A percentile compares a stretch with the other conserved stretches of the same genome.
These are phyloP conservation scores for Rhingia rostrata DNA, from an alignment of 2,888 invertebrate genomes.

Conservation along the genomic window DNA sequence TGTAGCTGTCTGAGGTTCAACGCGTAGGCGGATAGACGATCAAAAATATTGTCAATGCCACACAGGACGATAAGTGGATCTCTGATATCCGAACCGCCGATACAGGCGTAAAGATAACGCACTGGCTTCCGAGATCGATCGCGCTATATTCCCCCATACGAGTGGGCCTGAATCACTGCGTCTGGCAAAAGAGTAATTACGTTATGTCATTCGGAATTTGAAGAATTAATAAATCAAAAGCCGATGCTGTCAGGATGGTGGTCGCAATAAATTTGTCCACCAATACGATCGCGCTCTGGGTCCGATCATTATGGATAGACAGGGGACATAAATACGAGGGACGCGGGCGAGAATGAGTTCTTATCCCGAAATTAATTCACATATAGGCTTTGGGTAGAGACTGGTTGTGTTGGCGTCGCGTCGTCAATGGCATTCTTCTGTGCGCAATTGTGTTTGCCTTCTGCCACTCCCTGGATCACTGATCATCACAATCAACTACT, in stretches of 20 bases:
- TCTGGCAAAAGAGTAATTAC: conserved; percentile 72
- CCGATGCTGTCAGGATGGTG: conserved; percentile 68
- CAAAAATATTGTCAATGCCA: conserved; percentile 69
- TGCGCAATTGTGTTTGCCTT: conserved; percentile 57
- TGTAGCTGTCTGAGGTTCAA: conserved; percentile 32
- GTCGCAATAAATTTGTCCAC: conserved; percentile 73
- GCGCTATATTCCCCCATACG: conserved; percentile 27
- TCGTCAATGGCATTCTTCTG: conserved; percentile 53
- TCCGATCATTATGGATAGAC: conserved; percentile 60
- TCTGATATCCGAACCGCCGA: conserved; percentile 54
- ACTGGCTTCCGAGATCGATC: conserved; percentile 70
- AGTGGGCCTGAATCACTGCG: conserved; percentile 12
- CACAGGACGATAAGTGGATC: conserved; percentile 70
- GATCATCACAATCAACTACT: conserved; percentile 72
- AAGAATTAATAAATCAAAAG: conserved; percentile 73
- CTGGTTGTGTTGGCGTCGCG: conserved; percentile 63
- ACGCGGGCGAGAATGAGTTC: conserved; percentile 21
- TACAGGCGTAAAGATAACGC: conserved; percentile 65
- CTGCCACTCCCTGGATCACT: conserved; percentile 66
- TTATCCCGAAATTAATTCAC: conserved; percentile 71
- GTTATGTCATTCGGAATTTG: conserved; percentile 72
- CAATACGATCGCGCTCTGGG: conserved; percentile 45
- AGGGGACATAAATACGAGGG: conserved; percentile 3
- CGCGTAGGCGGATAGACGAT: conserved; percentile 70
- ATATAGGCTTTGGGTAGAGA: conserved; percentile 12